phyloP scores from a whole-genome alignment of 2,888 invertebrate genomes.

The Brachycybe producta region DNA sequence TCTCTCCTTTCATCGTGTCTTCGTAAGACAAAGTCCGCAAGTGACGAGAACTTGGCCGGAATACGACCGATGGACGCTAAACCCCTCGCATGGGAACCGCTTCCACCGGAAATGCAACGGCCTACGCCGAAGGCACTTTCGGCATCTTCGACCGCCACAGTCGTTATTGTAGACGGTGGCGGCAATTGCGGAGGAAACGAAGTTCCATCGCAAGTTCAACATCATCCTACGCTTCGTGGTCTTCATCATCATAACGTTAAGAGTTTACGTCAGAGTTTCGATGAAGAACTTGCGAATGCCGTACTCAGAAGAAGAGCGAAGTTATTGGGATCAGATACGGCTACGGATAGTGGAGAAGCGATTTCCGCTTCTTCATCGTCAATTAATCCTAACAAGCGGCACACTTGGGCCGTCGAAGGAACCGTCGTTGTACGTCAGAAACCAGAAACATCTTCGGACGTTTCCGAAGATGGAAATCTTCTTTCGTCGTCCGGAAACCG shows the following conservation, averaged over 20 bases:
- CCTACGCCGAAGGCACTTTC: conserved; percentile 49
- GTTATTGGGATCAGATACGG: background rate
- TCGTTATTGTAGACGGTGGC: conserved; percentile 16
- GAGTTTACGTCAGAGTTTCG: conserved; percentile 9
- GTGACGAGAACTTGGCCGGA: conserved; percentile 69
- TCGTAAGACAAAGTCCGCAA: conserved; percentile 48
- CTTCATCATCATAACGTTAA: background rate
- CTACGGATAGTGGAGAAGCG: background rate
- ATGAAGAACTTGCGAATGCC: conserved; percentile 14
- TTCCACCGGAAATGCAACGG: conserved; percentile 26
- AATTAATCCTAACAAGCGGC: conserved; percentile 6
- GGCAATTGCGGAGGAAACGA: conserved; percentile 43
- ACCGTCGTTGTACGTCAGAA: background rate
- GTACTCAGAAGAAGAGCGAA: conserved; percentile 5
- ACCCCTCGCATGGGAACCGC: conserved; percentile 16
- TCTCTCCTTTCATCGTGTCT: conserved; percentile 67
- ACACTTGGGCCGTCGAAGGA: conserved; percentile 10
- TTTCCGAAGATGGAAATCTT: background rate
- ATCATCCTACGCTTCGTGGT: background rate
- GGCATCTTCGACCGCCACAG: conserved; percentile 14
- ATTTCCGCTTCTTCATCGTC: background rate
- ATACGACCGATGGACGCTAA: conserved; percentile 27
- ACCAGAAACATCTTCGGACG: background rate
- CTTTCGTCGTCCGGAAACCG: background rate
- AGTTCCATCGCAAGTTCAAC: background rate